Conservation (phyloP, 2,113 vertebrate species). For the Pelmatolapia mariae region DNA sequence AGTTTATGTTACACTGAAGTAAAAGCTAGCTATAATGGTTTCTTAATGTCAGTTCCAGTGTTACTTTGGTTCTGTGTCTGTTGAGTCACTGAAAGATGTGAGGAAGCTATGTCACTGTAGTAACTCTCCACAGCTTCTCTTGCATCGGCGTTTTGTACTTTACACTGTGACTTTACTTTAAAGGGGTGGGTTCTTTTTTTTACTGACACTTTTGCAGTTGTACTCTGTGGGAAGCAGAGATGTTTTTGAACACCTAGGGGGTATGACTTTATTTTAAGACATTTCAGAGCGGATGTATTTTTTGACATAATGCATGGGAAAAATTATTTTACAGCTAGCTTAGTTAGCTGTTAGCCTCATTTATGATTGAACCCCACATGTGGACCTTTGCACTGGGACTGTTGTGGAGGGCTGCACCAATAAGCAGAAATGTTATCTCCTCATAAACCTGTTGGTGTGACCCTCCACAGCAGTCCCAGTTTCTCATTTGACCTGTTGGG, state of each 20-base stretch:
- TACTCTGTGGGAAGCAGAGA: background rate
- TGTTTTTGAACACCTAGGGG: background rate
- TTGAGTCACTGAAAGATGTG: background rate
- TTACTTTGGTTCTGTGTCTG: background rate
- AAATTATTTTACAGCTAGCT: background rate
- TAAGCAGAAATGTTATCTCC: background rate
- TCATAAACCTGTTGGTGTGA: background rate
- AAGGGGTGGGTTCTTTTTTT: background rate
- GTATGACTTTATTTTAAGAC: background rate
- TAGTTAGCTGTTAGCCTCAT: background rate
- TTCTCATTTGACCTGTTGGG: background rate
- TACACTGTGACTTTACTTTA: background rate
- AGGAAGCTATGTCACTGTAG: background rate
- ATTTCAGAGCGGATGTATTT: background rate
- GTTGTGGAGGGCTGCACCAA: background rate
- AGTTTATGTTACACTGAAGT: background rate
- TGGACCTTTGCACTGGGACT: background rate
- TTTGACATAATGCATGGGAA: background rate
- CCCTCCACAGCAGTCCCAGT: background rate
- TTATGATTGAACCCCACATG: background rate
- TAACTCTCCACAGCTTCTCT: background rate
- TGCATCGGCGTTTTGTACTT: background rate
- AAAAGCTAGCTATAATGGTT: background rate
- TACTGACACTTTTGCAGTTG: background rate
- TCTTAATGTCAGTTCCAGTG: background rate